Percentiles rank a stretch among this genome's conserved stretches.
These are phyloP conservation scores for Galeruca laticollis DNA, from an alignment of 2,888 invertebrate species.

Conservation along the genomic window DNA sequence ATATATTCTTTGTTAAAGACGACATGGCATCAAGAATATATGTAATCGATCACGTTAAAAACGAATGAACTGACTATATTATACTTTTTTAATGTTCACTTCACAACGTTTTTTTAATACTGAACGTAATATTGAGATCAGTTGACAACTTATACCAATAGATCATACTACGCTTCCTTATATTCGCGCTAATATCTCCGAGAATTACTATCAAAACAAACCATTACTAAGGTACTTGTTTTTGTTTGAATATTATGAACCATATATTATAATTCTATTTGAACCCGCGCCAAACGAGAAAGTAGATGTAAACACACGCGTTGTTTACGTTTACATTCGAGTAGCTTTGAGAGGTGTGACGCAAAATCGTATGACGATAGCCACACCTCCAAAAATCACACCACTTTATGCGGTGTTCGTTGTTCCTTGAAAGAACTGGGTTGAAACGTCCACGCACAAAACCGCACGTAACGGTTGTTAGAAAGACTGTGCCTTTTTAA, in stretches of 20 bases:
- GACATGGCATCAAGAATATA: constrained; percentile 56
- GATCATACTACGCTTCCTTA: neutral
- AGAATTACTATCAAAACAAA: neutral
- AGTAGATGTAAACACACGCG: constrained; percentile 7
- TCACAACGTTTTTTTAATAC: neutral
- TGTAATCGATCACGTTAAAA: too few species aligned
- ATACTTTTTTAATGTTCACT: neutral
- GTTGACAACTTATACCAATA: neutral
- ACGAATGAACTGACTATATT: too few species aligned
- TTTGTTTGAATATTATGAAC: neutral
- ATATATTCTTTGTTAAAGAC: constrained; percentile 60
- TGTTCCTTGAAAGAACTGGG: too few species aligned
- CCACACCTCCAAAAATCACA: constrained; percentile 40
- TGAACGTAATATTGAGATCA: neutral
- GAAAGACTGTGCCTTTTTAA: too few species aligned
- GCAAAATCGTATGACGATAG: constrained; percentile 11
- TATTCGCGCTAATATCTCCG: neutral
- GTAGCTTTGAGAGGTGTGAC: neutral
- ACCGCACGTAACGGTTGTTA: too few species aligned
- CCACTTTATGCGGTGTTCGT: constrained; percentile 24
- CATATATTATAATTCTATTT: neutral
- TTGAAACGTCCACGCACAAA: too few species aligned
- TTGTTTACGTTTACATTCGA: neutral
- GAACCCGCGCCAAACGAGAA: constrained; percentile 2
- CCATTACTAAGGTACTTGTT: neutral